Percentiles rank a stretch among this genome's conserved stretches.
These are phyloP conservation scores for Pyrocoelia pectoralis DNA, from an alignment of 2,888 invertebrate genomes.

Conservation along the genomic window DNA sequence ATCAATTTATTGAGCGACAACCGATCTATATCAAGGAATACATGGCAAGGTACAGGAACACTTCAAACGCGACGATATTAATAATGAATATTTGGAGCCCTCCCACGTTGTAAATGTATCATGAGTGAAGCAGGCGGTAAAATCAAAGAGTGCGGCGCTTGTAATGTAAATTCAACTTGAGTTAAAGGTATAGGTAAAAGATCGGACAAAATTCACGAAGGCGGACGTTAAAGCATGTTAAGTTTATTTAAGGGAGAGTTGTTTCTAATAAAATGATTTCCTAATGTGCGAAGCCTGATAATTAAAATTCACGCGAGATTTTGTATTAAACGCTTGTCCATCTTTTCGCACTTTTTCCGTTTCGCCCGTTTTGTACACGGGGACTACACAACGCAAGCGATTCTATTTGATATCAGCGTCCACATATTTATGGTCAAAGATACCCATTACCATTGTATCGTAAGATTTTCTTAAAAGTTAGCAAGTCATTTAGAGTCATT, in stretches of 20 bases:
- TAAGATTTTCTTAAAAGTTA: neutral
- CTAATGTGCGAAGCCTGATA: conserved; percentile 40
- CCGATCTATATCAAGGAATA: conserved; percentile 41
- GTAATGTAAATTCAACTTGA: conserved; percentile 40
- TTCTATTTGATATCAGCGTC: too few relatives aligned
- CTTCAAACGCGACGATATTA: conserved; percentile 44
- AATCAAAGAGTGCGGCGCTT: conserved; percentile 48
- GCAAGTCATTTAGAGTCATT: neutral
- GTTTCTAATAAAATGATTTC: conserved; percentile 31
- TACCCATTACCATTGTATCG: neutral
- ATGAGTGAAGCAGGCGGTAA: conserved; percentile 45
- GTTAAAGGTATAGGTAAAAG: conserved; percentile 30
- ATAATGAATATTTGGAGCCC: conserved; percentile 53
- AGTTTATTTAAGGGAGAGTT: conserved; percentile 35
- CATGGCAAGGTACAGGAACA: conserved; percentile 41
- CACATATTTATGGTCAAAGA: too few relatives aligned
- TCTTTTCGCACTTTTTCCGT: conserved; percentile 15
- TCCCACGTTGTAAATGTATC: conserved; percentile 57
- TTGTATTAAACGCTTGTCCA: conserved; percentile 38
- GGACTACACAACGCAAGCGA: too few relatives aligned
- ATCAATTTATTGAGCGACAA: conserved; percentile 41
- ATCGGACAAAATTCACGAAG: conserved; percentile 30
- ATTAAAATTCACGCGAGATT: conserved; percentile 37
- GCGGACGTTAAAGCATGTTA: conserved; percentile 35
- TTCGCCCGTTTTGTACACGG: too few relatives aligned